Evolutionary conservation across 2,888 invertebrate genomes (phyloP), one percentile per base, ranked within the genome.

Genomic region (Acronicta aceris): DNA sequence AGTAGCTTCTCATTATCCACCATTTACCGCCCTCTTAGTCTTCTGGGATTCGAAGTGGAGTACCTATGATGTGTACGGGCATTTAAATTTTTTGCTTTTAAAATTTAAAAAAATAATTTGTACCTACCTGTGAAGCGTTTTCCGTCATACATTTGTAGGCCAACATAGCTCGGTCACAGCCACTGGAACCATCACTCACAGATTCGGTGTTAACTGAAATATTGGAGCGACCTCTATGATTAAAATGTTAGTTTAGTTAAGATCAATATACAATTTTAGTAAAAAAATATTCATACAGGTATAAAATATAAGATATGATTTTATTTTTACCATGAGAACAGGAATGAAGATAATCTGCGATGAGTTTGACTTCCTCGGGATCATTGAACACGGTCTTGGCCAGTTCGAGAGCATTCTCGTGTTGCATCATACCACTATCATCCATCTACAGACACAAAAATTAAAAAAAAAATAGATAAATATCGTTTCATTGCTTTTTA

Each of bases 41-140:
- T n/a, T n/a, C n/a, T n/a, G n/a, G n/a, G n/a, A n/a, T n/a, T n/a
- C n/a, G n/a, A n/a, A n/a, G n/a, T n/a, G n/a, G n/a, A n/a, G n/a
- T n/a, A n/a, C n/a, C n/a, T n/a, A n/a, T n/a, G n/a, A n/a, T n/a
- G n/a, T n/a, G n/a, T n/a, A n/a, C n/a, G n/a, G n/a, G n/a, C n/a
- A n/a, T n/a, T n/a, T n/a, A n/a, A n/a, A n/a, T n/a, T n/a, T n/a
- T n/a, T n/a, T n/a, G n/a, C n/a, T n/a, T n/a, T n/a, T 27, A 7
- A 7, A 27, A 7, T 27, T 27, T 27, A 5, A 27, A 7, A 27
- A 36, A 33, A 3, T 10, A 33, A 21, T 46, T 30, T 10, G 66
- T 85, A 93, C 93, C 89, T 85, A 93, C 93, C 89, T 92, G 81
- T 1, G 88, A 76, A 56, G 91, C 91, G 58, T 94, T 92, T 30